These are phyloP conservation scores for Phoebastria nigripes DNA, from an alignment of 2,797 vertebrate genomes.

Conservation along the genomic window DNA sequence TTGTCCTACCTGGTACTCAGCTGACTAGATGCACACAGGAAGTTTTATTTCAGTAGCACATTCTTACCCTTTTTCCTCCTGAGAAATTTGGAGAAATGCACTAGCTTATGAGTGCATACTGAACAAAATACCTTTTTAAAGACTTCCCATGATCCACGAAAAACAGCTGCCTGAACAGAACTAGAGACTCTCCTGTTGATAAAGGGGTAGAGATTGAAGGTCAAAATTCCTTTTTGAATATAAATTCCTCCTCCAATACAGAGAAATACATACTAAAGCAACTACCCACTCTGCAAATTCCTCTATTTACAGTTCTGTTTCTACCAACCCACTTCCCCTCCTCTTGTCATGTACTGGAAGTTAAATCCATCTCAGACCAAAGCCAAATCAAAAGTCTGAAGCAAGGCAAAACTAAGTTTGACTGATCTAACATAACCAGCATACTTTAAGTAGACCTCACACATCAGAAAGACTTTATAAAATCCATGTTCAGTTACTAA, in stretches of 20 bases:
- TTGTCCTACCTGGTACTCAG: neutral
- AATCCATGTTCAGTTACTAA: neutral
- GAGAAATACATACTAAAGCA: neutral
- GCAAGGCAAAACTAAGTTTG: neutral
- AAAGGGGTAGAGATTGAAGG: neutral
- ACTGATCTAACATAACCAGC: neutral
- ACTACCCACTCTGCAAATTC: neutral
- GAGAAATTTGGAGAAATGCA: neutral
- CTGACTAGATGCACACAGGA: neutral
- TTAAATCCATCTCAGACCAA: neutral
- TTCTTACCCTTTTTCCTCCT: neutral
- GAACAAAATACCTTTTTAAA: neutral
- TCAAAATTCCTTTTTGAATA: neutral
- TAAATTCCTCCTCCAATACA: neutral
- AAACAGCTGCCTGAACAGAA: neutral
- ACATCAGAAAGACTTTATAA: neutral
- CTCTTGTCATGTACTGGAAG: neutral
- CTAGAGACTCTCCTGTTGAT: neutral
- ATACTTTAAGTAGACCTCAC: neutral
- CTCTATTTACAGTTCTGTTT: neutral
- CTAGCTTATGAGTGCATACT: neutral
- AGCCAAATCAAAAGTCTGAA: neutral
- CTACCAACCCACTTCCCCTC: neutral
- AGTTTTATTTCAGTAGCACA: neutral
- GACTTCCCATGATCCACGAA: neutral